Evolutionary conservation across 2,797 vertebrate genomes (phyloP), one percentile per base, ranked within the genome.

Genomic region (Trachurus trachurus): DNA sequence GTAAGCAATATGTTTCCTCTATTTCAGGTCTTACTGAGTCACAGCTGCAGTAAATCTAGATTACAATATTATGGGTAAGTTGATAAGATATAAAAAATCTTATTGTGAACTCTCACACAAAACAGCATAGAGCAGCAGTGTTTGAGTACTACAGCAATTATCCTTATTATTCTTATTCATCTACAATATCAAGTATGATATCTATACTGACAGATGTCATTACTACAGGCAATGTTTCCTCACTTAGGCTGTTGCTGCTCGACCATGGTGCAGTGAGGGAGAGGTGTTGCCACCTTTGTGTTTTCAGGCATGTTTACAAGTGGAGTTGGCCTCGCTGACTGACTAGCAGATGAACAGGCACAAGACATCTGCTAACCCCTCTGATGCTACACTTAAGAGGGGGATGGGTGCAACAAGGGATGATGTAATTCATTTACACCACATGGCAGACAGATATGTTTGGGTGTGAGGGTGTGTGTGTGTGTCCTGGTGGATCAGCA

Each of bases 351-450:
- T 68, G 74, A 86, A 84, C 81, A 81, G 69, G 70, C 72, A 68
- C 70, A 29, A 69, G 86, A 83, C 87, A 91, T 91, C 86, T 93
- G 91, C 82, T 84, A 76, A 66, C 63, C 63, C 63, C 79, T 78
- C 61, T 64, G 74, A 77, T 53, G 71, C 70, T 47, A 15, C 37
- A 82, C 61, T 42, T 40, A 21, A 49, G 50, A 11, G 86, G 89
- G 79, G 88, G 87, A 74, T 47, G 87, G 82, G 83, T 45, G 57
- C 53, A 61, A 60, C 63, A 69, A 65, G 22, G 60, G 71, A 89
- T 93, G 88, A 92, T 90, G 92, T 91, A 60, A 93, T 92, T 86
- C 29, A 66, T 88, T 91, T 86, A 81, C 70, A 84, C 74, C 68
- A 65, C 76, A 82, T 82, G 73, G 70, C 66, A 60, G 65, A 50